These are phyloP conservation scores for Diplodus sargus DNA, from an alignment of 2,797 vertebrate species.

Conservation along the genomic window DNA sequence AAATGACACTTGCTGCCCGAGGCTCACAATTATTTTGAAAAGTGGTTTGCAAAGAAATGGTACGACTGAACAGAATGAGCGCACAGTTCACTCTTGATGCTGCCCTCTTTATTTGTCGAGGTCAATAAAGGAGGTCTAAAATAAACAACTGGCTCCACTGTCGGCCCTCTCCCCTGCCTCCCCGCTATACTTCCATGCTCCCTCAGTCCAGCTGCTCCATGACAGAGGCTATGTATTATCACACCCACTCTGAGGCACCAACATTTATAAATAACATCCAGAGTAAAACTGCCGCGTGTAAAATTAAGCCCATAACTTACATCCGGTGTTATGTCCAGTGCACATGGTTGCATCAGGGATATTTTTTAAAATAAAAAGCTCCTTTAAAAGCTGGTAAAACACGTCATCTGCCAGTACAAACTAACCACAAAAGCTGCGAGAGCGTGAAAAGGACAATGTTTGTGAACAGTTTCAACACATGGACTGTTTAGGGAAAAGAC, in stretches of 20 bases:
- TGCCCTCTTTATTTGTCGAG: slow-evolving; percentile 16
- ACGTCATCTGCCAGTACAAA: neutral
- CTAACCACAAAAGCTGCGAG: neutral
- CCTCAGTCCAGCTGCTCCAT: slow-evolving; percentile 54
- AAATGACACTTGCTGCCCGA: neutral
- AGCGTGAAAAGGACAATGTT: neutral
- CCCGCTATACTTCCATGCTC: slow-evolving; percentile 1
- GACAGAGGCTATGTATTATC: slow-evolving; percentile 53
- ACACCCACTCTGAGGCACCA: slow-evolving; percentile 47
- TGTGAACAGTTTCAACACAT: slow-evolving; percentile 6
- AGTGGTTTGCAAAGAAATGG: neutral
- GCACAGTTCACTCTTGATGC: neutral
- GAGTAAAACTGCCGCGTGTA: slow-evolving; percentile 51
- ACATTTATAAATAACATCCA: slow-evolving; percentile 70
- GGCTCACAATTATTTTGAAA: neutral
- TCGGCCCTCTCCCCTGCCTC: neutral
- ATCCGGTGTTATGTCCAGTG: slow-evolving; percentile 4
- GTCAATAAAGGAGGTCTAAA: slow-evolving; percentile 29
- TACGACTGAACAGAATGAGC: neutral
- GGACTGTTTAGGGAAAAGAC: slow-evolving; percentile 2
- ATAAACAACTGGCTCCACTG: slow-evolving; percentile 33
- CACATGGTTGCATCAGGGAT: neutral
- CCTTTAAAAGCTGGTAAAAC: neutral
- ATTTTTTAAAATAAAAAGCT: slow-evolving; percentile 2
- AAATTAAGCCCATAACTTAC: slow-evolving; percentile 48